Base-by-base conservation (phyloP, 1,140 invertebrate genomes). In the Acarapis woodi region DNA sequence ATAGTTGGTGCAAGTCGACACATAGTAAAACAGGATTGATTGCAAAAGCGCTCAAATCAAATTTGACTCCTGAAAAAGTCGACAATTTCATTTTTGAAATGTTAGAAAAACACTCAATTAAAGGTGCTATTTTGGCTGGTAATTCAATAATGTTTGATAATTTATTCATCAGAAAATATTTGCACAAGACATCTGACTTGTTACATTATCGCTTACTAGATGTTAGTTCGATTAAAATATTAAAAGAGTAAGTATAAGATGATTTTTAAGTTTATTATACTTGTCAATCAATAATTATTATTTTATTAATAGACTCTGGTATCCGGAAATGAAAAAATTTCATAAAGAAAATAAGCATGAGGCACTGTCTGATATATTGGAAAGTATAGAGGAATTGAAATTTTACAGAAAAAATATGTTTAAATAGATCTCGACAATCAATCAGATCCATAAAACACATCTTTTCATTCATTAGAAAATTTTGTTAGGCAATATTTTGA, bases 201-300 rank as follows among this genome's bases (percentile, higher is more conserved):
- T 58, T 93, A 38, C 80, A 93, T 56, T 90, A 94, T 56, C 65
- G 85, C 49, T 71, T 82, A 18, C 70, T 94, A 35, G 87, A 96
- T 65, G 82, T 90, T 3, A n/a, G n/a, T n/a, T n/a, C n/a, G n/a
- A n/a, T n/a, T n/a, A n/a, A n/a, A n/a, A n/a, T n/a, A n/a, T n/a
- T n/a, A n/a, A n/a, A n/a, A n/a, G n/a, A n/a, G n/a, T n/a, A n/a
- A n/a, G n/a, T n/a, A n/a, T n/a, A n/a, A n/a, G n/a, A n/a, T n/a
- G n/a, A n/a, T n/a, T n/a, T n/a, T n/a, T n/a, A n/a, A n/a, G n/a
- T n/a, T n/a, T n/a, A n/a, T n/a, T n/a, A n/a, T n/a, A n/a, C n/a
- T n/a, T n/a, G n/a, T n/a, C n/a, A n/a, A n/a, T n/a, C n/a, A 21
- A 38, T 20, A 9, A 15, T 38, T 21, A 16, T 3, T 21, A 14